Evolutionary conservation across 2,113 vertebrate genomes (phyloP).

Genomic region (Grus americana): DNA sequence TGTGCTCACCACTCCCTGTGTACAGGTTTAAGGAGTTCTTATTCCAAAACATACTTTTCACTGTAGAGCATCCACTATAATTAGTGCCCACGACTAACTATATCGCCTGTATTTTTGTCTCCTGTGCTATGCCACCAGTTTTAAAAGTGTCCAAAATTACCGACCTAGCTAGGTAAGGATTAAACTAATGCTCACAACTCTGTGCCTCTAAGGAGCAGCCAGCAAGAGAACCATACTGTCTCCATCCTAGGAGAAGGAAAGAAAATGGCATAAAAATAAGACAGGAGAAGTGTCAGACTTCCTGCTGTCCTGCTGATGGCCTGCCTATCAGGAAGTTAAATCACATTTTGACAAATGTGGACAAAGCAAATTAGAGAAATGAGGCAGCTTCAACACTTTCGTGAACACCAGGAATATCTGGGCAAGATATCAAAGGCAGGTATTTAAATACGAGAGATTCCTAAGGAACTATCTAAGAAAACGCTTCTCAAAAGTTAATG

Average conservation of each 20-base stretch:
- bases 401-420: background rate
- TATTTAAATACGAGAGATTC: background rate
- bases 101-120: background rate
- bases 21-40: background rate
- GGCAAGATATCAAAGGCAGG: background rate
- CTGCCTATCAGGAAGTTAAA: background rate
- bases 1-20: background rate
- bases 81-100: background rate
- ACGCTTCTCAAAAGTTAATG: background rate
- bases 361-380: background rate
- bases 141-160: background rate
- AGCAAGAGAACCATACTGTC: background rate
- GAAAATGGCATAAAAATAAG: background rate
- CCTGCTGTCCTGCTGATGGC: background rate
- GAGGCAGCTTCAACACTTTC: background rate
- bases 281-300: background rate
- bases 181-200: background rate
- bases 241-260: background rate
- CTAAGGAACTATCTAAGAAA: background rate
- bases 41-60: background rate
- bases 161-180: background rate
- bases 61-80: background rate
- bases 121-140: background rate
- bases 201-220: background rate
- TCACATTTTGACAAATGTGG: background rate